Evolutionary conservation across 2,797 vertebrate genomes (phyloP).

Genomic region (Chelonia mydas): DNA sequence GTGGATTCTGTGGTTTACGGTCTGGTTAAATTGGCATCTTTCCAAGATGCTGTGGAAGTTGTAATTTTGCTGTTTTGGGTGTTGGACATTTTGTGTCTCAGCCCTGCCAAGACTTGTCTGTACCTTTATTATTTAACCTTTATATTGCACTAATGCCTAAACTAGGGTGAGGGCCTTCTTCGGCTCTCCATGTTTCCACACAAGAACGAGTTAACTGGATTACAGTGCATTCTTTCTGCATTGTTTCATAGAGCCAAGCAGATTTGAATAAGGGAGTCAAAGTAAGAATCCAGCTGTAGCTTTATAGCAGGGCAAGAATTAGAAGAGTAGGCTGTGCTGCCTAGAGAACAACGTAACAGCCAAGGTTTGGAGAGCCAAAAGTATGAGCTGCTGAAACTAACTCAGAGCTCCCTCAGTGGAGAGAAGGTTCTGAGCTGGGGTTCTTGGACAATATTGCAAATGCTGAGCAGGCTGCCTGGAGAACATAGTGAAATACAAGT

Average conservation of each 20-base stretch:
- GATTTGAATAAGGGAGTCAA: rapidly evolving
- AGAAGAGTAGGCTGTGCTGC: background rate
- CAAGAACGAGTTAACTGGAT: background rate
- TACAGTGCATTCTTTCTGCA: background rate
- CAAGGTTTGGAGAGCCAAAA: background rate
- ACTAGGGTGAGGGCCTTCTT: background rate
- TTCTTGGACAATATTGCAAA: background rate
- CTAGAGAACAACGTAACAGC: background rate
- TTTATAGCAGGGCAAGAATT: background rate
- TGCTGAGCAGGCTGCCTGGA: background rate
- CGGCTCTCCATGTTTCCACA: background rate
- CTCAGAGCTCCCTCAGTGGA: background rate
- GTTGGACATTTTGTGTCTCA: background rate
- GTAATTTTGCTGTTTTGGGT: background rate
- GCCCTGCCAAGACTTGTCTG: background rate
- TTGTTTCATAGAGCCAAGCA: background rate
- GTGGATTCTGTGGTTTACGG: background rate
- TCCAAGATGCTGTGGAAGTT: background rate
- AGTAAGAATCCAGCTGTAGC: background rate
- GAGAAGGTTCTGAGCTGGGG: background rate
- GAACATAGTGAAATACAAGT: background rate
- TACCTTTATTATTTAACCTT: background rate
- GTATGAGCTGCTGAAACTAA: background rate
- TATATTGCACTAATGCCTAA: background rate
- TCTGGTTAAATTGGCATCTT: background rate